Evolutionary conservation across 2,797 vertebrate species (phyloP).

Genomic region (Acanthurus lineatus): DNA sequence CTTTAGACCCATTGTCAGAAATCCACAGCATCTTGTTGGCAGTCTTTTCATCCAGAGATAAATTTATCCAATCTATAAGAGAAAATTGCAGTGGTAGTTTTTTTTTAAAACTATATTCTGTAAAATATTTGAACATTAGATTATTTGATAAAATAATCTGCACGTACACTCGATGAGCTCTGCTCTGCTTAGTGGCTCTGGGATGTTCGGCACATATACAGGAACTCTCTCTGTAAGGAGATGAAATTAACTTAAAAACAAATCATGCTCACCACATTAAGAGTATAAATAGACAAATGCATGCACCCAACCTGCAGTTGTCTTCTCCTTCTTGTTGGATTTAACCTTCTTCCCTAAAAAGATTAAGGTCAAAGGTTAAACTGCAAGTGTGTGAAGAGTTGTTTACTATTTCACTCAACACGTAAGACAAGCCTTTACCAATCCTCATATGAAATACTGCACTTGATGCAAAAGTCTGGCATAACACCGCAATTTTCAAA

Average conservation of each 20-base stretch:
- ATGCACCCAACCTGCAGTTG: constrained; percentile 32
- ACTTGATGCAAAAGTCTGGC: neutral
- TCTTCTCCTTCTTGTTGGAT: constrained; percentile 46
- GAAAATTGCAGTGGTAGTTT: neutral
- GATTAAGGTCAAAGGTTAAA: constrained; percentile 25
- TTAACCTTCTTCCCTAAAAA: constrained; percentile 53
- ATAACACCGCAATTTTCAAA: neutral
- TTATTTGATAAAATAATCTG: neutral
- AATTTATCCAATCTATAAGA: constrained; percentile 65
- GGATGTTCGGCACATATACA: constrained; percentile 61
- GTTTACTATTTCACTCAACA: neutral
- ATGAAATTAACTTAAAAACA: neutral
- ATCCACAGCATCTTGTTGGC: constrained; percentile 80
- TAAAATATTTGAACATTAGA: neutral
- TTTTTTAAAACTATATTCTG: neutral
- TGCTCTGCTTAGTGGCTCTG: constrained; percentile 68
- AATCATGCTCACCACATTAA: neutral
- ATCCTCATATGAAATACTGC: neutral
- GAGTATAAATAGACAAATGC: accelerated
- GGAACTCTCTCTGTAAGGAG: constrained; percentile 51
- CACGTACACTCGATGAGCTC: constrained; percentile 72
- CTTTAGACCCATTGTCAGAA: constrained; percentile 60
- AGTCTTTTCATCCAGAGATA: constrained; percentile 76
- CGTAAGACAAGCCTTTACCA: neutral
- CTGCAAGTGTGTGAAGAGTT: neutral